Base-by-base conservation (phyloP, 2,888 invertebrate species). In the Oscheius sp. region DNA sequence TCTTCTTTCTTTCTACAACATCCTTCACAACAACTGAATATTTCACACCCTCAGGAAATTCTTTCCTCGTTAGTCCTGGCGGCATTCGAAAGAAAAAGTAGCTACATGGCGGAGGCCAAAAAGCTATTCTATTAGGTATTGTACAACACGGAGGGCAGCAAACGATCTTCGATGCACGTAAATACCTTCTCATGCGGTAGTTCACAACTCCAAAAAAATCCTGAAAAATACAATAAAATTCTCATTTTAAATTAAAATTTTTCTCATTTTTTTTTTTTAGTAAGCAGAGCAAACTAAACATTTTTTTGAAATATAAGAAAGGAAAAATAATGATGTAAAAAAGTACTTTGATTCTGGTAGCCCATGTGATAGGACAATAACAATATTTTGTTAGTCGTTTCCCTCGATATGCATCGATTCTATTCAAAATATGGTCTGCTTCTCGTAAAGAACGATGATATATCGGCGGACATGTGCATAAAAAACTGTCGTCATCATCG, bases 51-150 rank as follows among this genome's bases (percentile, higher is more conserved):
- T 28, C 44, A 61, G 64, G n/a, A 61, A 24, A 14, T 12, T 32
- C 59, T 33, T 51, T 70, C 66, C 64, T 17, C n/a, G 44, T 28
- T 54, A 17, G 9, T 51, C 61, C 56, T 3, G 70, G 61, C 9
- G 68, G 65, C 26, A n/a, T n/a, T n/a, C 68, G 38, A 66, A 77
- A 80, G 72, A 80, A 81, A 70, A 70, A 79, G 51, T 81, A 80
- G 14, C 71, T 77, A 8, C 78, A 68, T 0, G 67, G 73, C 2
- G 81, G 81, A 4, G 81, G 81, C 79, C 79, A 81, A 68, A 81
- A 81, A 6, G 78, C 80, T 3, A 68, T 70, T 38, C 70, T 44
- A 32, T 49, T 59, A 20, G 72, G 28, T 24, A 71, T 47, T 50
- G 68, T 68, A 49, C 68, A 75, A 22, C 38, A 68, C 14, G 80